Base-by-base conservation (phyloP, 2,797 vertebrate genomes). In the Champsocephalus esox region DNA sequence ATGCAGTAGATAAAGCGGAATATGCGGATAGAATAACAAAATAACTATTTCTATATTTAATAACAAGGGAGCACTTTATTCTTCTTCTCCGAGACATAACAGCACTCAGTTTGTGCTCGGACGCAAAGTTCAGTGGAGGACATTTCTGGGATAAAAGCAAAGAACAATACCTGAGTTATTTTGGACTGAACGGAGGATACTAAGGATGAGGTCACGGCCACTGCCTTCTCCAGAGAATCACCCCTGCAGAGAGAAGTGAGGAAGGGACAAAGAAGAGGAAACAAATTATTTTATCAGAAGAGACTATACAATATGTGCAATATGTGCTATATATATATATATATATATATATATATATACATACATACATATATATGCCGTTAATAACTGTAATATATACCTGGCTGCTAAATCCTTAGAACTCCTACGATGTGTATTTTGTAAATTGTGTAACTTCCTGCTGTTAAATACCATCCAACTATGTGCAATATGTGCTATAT, bases 111-210 rank as follows among this genome's bases (percentile, higher is more conserved):
- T 24, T 57, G 70, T 82, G 3, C 32, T 3, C 34, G 16, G 56
- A 69, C 81, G 41, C 19, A 50, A 60, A 75, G 75, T 75, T 84
- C 64, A 82, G 34, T 2, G 77, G 43, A 79, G 48, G 68, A 79
- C 28, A 28, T 38, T 67, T 59, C 63, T 55, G 46, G 54, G 50
- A 82, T 77, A 86, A 80, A 83, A 85, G 67, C 71, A 85, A 86
- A 81, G 65, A 90, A 83, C 74, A 82, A 81, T 94, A 99, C 98
- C 98, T 99, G 97, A 97, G 98, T 99, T 93, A 99, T 99, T 96
- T 99, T 99, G 89, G 96, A 96, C 94, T 99, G 97, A 85, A 99
- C 97, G 0, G 98, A 97, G 44, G 98, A 99, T 21, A 99, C 96
- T 51, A 99, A 97, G 60, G 97, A 96, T 44, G 98, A 97, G 34